Evolutionary conservation across 35 echinoderm and acorn worm genomes (phyloP), one percentile per base, ranked within the genome.

Genomic region (Heliocidaris tuberculata): DNA sequence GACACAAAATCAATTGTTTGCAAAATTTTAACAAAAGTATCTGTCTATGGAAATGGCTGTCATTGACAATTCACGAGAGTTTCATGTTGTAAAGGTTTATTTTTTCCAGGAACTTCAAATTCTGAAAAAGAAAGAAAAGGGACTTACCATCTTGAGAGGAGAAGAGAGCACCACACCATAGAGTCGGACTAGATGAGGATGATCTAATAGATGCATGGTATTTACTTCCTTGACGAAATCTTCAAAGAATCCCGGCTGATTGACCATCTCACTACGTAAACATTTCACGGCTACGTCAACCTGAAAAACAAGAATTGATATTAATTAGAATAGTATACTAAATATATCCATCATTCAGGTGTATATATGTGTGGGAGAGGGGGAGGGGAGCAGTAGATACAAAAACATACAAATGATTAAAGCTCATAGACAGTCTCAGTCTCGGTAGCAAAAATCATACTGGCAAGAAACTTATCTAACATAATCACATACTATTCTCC

Each of bases 211-310:
- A 94, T 99, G 98, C 98, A 99, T 99, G 49, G 96, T 92, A 86
- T 99, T 99, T 27, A 99, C 96, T 54, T 99, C 98, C 48, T 97
- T 96, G 60, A 99, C 96, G 95, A 99, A 99, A 65, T 99, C 98
- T 88, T 99, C 98, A 96, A 99, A 99, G 88, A 99, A 97, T 10
- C 98, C 98, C 2, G 98, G 95, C 35, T 99, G 98, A 47, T 94
- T 91, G 15, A 99, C 94, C 21, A 96, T 97, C 21, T 99, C 98
- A 78, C 90, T 99, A 32, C 97, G 90, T 15, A 99, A 86, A 92
- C 98, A 99, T 88, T 99, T 97, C 78, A 99, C 95, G 2, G 98
- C 98, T 7, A 99, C 98, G 16, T 95, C 93, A n/a, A 99, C 95
- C 98, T 99, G 94, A 6, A 50, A 90, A 93, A 15, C 49, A 89